Evolutionary conservation across 2,797 vertebrate species (phyloP).

Genomic region (Microctenopoma lineatum): DNA sequence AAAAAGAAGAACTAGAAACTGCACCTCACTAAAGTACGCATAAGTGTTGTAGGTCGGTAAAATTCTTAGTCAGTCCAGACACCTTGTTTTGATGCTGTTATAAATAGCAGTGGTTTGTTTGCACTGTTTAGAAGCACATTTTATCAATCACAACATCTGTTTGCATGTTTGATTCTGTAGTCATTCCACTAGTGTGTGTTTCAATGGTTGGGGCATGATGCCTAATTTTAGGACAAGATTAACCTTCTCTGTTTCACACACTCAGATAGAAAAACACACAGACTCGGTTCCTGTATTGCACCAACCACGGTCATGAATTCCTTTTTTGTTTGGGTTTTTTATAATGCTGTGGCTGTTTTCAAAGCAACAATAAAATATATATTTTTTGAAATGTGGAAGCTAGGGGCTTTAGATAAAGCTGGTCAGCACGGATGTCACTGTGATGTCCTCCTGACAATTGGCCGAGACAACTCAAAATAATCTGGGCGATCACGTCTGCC

Average conservation of each 20-base stretch:
- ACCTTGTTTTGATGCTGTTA: conserved; percentile 17
- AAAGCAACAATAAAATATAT: conserved; percentile 34
- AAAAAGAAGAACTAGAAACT: neutral
- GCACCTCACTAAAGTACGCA: too few relatives aligned
- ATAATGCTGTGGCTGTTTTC: conserved; percentile 32
- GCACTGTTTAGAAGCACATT: conserved; percentile 1
- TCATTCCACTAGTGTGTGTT: conserved; percentile 33
- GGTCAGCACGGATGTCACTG: conserved; percentile 41
- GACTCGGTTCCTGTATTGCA: conserved; percentile 6
- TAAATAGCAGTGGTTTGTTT: conserved; percentile 22
- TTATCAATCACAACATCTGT: conserved; percentile 8
- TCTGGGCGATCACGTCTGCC: conserved; percentile 32
- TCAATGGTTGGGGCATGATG: conserved; percentile 27
- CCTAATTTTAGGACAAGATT: conserved; percentile 36
- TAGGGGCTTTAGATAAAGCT: conserved; percentile 39
- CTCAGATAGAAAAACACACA: conserved; percentile 17
- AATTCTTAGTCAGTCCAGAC: neutral
- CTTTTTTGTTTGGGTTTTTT: neutral
- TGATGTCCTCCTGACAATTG: conserved; percentile 37
- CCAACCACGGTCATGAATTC: conserved; percentile 7
- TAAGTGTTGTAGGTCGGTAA: too few relatives aligned
- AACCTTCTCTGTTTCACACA: conserved; percentile 32
- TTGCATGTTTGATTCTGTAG: conserved; percentile 34
- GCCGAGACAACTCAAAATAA: conserved; percentile 27
- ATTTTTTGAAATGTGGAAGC: conserved; percentile 46